Evolutionary conservation across 2,888 invertebrate genomes (phyloP).

Genomic region (Coleophora deauratella): DNA sequence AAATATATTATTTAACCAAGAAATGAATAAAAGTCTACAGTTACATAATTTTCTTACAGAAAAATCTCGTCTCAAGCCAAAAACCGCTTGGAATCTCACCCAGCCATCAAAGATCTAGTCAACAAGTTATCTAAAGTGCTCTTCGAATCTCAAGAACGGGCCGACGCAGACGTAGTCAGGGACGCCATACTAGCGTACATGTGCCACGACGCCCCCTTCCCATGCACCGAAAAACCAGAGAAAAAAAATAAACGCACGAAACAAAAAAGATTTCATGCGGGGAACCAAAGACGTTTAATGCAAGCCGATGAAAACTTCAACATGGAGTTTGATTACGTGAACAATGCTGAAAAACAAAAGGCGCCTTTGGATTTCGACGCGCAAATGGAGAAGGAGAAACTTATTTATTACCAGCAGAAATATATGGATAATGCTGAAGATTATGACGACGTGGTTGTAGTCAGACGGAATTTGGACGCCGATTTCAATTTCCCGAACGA

Average conservation of each 20-base stretch:
- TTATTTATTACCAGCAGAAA: slow-evolving; percentile 61
- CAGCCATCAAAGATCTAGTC: slow-evolving; percentile 81
- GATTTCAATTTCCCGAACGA: slow-evolving; percentile 70
- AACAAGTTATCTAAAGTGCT: slow-evolving; percentile 77
- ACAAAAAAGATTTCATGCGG: slow-evolving; percentile 27
- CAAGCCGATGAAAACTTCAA: slow-evolving; percentile 57
- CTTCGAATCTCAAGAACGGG: slow-evolving; percentile 79
- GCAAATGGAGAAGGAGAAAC: slow-evolving; percentile 67
- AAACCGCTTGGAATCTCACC: slow-evolving; percentile 80
- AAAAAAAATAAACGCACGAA: slow-evolving; percentile 23
- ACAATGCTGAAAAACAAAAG: slow-evolving; percentile 48
- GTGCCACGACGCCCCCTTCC: slow-evolving; percentile 88
- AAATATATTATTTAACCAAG: not conserved
- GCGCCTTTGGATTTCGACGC: slow-evolving; percentile 61
- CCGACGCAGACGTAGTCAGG: slow-evolving; percentile 81
- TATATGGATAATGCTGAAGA: slow-evolving; percentile 60
- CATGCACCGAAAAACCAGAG: slow-evolving; percentile 72
- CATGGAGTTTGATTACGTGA: slow-evolving; percentile 61
- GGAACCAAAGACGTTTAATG: slow-evolving; percentile 35
- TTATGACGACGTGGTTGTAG: slow-evolving; percentile 64
- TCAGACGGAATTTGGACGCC: slow-evolving; percentile 66
- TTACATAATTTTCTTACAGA: slow-evolving; percentile 38
- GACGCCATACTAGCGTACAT: slow-evolving; percentile 89
- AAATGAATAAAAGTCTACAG: not conserved
- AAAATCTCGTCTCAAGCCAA: slow-evolving; percentile 75